These are phyloP conservation scores for Morpho achilles DNA, from an alignment of 2,888 invertebrate genomes.

Conservation along the genomic window DNA sequence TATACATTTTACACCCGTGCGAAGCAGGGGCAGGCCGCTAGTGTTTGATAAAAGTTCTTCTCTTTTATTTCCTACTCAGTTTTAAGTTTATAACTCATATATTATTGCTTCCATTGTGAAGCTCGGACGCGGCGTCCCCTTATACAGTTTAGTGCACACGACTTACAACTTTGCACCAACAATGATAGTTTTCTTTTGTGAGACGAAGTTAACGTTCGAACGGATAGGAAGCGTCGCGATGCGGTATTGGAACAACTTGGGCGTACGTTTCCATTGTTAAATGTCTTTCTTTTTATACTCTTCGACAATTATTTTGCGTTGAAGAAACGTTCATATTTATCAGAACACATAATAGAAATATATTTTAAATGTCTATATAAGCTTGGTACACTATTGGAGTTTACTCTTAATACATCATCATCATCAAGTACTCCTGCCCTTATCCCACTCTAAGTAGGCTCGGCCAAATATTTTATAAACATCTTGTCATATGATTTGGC, in stretches of 20 bases:
- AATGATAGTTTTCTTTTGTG: slow-evolving; percentile 10
- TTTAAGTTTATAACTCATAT: slow-evolving; percentile 3
- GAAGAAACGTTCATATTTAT: slow-evolving; percentile 8
- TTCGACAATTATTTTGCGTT: slow-evolving; percentile 8
- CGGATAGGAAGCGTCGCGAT: slow-evolving; percentile 9
- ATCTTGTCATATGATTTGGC: no score
- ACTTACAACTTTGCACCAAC: slow-evolving; percentile 6
- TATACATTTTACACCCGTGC: no score
- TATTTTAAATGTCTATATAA: no score
- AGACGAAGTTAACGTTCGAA: slow-evolving; percentile 5
- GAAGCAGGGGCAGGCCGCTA: no score
- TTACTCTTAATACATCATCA: no score
- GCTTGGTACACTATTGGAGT: no score
- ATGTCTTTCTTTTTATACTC: slow-evolving; percentile 3
- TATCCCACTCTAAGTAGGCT: no score
- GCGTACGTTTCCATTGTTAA: slow-evolving; percentile 8
- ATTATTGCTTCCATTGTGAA: slow-evolving; percentile 2
- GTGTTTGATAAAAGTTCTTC: neutral
- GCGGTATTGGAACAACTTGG: slow-evolving; percentile 7
- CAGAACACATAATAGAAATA: no score
- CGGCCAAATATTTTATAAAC: no score
- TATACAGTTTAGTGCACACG: slow-evolving; percentile 7
- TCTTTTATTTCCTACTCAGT: slow-evolving; percentile 1
- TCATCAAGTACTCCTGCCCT: no score
- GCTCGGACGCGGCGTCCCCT: slow-evolving; percentile 6